Evolutionary conservation across 2,797 vertebrate species (phyloP), one percentile per base, ranked within the genome.

Genomic region (Percopsis omiscomaycus): DNA sequence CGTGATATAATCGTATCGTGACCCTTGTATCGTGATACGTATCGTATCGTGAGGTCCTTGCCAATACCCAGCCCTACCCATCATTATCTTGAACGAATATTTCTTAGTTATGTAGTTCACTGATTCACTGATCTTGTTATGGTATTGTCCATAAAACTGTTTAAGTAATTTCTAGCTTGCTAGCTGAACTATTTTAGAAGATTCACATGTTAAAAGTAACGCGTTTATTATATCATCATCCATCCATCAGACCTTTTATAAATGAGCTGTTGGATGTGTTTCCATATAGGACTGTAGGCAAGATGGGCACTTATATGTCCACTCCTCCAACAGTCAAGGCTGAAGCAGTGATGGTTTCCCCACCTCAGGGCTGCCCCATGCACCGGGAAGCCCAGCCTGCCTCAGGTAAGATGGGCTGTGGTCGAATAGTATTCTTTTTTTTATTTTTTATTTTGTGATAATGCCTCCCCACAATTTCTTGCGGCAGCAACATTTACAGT

Each of bases 221-320:
- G 49, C 2, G 14, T 16, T n/a, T 3, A 51, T n/a, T 22, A 5
- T 16, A 8, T n/a, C 22, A 22, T 47, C 2, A 8, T 51, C 5
- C n/a, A 12, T 12, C 5, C 11, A 45, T 5, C 5, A 5, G 44
- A 5, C 44, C 6, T 13, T 29, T 4, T 45, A 46, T 55, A 2
- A 1, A 9, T 56, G 15, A 10, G 2, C 4, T 27, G 8, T 15
- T 68, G 16, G 73, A 4, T 59, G 9, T 60, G 10, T 60, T 3
- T 28, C n/a, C 14, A 4, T 0, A 5, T n/a, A 10, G 59, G 28
- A 56, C 42, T 50, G 51, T n/a, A 57, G 59, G 5, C 44, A 85
- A 62, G 66, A 96, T 96, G 95, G 95, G 95, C 63, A 68, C 91
- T 27, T 91, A 92, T 0, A 45, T 87, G 0, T 95, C 94, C 32